Base-by-base conservation (phyloP, 2,113 vertebrate genomes). In the Neolamprologus brichardi region DNA sequence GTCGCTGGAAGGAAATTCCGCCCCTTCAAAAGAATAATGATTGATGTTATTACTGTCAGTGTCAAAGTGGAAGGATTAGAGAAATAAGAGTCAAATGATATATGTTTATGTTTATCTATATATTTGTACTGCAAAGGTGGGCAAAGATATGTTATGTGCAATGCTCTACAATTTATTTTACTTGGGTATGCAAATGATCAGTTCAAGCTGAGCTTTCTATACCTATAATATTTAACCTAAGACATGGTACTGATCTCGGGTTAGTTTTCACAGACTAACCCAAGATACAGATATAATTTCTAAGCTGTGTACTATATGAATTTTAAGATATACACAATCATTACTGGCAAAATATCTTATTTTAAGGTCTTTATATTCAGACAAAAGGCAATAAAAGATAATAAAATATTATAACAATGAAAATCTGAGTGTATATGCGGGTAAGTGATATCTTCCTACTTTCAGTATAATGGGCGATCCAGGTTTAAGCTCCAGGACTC, bases 391-490 rank as follows among this genome's bases (percentile, higher is more conserved):
- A 20, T 18, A 28, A 25, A 41, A 10, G 52, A 15, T 15, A 60
- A 75, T 44, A 72, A 23, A 72, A 44, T 0, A 72, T 72, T 72
- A 17, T 25, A 72, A 46, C 20, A 72, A 25, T 44, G 37, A 72
- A 41, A 72, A 23, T 70, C 37, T 41, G 64, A 72, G 34, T 49
- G 49, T 37, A 46, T 82, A 54, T 56, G n/a, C 34, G 1, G 0
- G 2, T 60, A 23, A 30, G 8, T 82, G 9, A 70, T 49, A 88
- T 37, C 28, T n/a, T 18, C 11, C 2, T 96, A 99, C 99, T 98
- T 99, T 99, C 49, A 99, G 95, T 89, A 99, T 99, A 82, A 99
- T 98, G 18, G 98, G 98, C 3, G 98, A 99, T 52, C 98, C 99
- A 0, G 99, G 98, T 92, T 99, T 99, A 52, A 99, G 96, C 92